phyloP scores from a whole-genome alignment of 92 coral and sea anemone species.

The Paramuricea clavata region DNA sequence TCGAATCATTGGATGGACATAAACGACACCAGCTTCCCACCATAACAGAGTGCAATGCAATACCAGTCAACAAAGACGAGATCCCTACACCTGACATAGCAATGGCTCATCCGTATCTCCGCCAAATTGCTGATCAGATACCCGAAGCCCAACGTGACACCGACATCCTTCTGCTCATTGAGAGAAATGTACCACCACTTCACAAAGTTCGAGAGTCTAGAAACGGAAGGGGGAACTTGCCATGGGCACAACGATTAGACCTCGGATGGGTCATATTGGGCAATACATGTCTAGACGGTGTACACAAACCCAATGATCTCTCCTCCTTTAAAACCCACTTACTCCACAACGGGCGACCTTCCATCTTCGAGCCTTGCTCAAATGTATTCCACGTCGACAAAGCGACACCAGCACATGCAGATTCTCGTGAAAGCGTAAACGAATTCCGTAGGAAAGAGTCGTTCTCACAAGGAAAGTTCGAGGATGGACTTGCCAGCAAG shows the following conservation, averaged over 20 bases:
- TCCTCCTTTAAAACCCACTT: not conserved
- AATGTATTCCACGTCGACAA: not conserved
- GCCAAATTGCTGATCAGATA: slow-evolving; percentile 37
- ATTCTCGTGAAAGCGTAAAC: not conserved
- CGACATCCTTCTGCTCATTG: too few species aligned
- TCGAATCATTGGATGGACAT: slow-evolving; percentile 13
- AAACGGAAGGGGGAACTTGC: too few species aligned
- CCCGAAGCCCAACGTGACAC: slow-evolving; percentile 37
- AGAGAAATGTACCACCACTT: too few species aligned
- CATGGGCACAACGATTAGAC: too few species aligned
- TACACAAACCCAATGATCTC: slow-evolving; percentile 30
- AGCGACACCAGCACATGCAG: not conserved
- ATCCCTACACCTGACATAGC: too few species aligned
- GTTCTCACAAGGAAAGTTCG: not conserved
- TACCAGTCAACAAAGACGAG: too few species aligned
- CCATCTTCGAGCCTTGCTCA: not conserved
- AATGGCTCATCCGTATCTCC: too few species aligned
- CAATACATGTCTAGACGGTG: too few species aligned
- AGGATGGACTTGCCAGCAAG: not conserved
- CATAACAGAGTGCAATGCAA: slow-evolving; percentile 40
- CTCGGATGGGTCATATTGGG: too few species aligned
- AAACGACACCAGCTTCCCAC: not conserved
- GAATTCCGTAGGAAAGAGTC: not conserved
- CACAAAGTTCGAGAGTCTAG: too few species aligned
- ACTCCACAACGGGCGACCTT: not conserved